Conservation (phyloP, 2,113 vertebrate genomes). For the Rhea americana region DNA sequence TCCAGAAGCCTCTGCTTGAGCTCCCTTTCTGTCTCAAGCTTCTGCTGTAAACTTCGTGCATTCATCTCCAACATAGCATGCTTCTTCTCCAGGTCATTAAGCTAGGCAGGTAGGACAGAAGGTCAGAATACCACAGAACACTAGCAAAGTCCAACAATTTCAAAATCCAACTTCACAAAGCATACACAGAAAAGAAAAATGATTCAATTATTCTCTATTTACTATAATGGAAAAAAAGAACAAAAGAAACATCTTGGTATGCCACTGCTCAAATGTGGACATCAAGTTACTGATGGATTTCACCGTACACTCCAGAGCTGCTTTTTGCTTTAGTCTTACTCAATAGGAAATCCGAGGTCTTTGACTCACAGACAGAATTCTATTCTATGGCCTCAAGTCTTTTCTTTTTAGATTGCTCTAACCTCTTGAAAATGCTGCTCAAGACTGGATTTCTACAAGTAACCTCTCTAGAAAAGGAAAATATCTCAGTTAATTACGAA, state of each 20-base stretch:
- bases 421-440: background rate
- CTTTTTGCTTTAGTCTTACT: background rate
- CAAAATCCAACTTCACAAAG: slow-evolving; percentile 1
- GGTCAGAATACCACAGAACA: background rate
- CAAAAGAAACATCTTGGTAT: background rate
- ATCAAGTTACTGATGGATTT: background rate
- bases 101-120: slow-evolving; percentile 69
- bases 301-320: background rate
- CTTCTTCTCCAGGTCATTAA: slow-evolving; percentile 97
- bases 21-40: slow-evolving; percentile 95
- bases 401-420: background rate
- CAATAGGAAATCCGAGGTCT: background rate
- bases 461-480: background rate
- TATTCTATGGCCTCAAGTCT: background rate
- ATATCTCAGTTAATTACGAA: background rate
- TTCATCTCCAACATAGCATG: slow-evolving; percentile 98
- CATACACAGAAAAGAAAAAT: background rate
- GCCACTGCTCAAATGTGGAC: background rate
- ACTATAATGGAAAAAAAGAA: background rate
- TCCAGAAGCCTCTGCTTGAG: slow-evolving; percentile 96
- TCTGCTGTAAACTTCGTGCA: slow-evolving; percentile 93
- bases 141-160: background rate
- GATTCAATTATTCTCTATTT: background rate
- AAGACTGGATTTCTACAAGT: background rate
- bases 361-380: background rate